Conservation (phyloP, 2,888 invertebrate species). For the Athrips mouffetella region DNA sequence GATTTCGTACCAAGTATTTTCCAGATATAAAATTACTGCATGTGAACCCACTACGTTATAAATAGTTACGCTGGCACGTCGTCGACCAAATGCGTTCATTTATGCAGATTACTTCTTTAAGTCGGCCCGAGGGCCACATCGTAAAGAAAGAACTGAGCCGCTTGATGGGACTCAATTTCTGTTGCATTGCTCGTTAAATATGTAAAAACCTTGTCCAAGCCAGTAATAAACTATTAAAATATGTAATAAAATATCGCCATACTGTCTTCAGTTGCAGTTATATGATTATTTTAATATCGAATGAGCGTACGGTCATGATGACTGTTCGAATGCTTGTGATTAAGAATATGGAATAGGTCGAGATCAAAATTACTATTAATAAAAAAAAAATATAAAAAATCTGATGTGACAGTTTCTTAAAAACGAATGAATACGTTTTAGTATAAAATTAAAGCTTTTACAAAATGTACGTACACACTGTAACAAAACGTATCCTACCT, state of each 20-base stretch:
- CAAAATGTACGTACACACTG: too few species aligned
- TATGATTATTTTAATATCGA: slow-evolving; percentile 10
- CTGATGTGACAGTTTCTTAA: too few species aligned
- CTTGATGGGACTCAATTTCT: slow-evolving; percentile 25
- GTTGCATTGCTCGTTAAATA: slow-evolving; percentile 35
- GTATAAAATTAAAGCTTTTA: too few species aligned
- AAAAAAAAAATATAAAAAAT: too few species aligned
- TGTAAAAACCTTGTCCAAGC: slow-evolving; percentile 32
- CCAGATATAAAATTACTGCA: too few species aligned
- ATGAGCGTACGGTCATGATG: not conserved
- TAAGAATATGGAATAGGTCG: too few species aligned
- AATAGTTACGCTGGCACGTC: too few species aligned
- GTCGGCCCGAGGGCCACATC: slow-evolving; percentile 26
- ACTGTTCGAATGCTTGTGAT: not conserved
- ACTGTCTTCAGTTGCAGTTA: not conserved
- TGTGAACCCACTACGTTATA: too few species aligned
- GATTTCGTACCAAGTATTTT: too few species aligned
- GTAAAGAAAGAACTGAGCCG: slow-evolving; percentile 30
- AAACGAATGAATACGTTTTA: too few species aligned
- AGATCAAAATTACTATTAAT: too few species aligned
- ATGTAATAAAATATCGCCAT: slow-evolving; percentile 22
- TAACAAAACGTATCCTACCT: too few species aligned
- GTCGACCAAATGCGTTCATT: slow-evolving; percentile 25
- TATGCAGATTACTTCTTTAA: slow-evolving; percentile 34
- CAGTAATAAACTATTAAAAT: slow-evolving; percentile 24